Evolutionary conservation across 2,797 vertebrate species (phyloP).

Genomic region (Notoglanidium macrostoma): DNA sequence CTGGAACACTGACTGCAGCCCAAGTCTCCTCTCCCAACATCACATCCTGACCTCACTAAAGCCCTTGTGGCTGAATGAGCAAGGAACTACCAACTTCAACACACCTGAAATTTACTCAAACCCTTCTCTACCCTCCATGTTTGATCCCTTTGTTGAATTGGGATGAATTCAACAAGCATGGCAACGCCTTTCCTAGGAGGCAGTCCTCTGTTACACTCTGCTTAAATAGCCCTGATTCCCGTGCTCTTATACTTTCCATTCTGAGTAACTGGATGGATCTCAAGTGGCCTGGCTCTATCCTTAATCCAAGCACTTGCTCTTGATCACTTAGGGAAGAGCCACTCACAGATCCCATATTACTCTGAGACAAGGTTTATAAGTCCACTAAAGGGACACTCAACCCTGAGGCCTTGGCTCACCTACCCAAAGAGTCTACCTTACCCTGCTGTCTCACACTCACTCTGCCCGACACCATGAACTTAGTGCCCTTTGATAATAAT

Average conservation of each 20-base stretch:
- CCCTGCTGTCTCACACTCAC: conserved; percentile 1
- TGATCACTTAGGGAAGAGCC: conserved; percentile 26
- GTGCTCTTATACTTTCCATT: neutral
- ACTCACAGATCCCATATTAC: conserved; percentile 24
- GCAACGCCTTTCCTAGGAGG: neutral
- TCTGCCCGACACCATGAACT: conserved; percentile 24
- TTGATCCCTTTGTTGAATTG: conserved; percentile 6
- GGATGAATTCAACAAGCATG: neutral
- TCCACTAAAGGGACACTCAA: conserved; percentile 27
- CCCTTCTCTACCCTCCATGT: conserved; percentile 46
- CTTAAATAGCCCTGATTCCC: neutral
- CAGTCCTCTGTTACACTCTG: neutral
- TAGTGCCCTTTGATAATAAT: conserved; percentile 21
- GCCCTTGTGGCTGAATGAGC: neutral
- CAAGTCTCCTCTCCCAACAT: neutral
- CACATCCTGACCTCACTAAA: neutral
- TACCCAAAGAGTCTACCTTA: neutral
- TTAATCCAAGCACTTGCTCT: conserved; percentile 18
- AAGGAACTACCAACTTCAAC: too few species aligned
- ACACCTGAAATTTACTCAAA: conserved; percentile 38
- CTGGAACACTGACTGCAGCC: neutral
- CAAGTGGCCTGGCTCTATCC: conserved; percentile 47
- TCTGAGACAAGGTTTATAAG: conserved; percentile 31
- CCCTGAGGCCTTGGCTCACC: conserved; percentile 1
- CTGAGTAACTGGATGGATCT: conserved; percentile 42